These are phyloP conservation scores for Hydroisotoma schaefferi DNA, from an alignment of 2,888 invertebrate species.

Conservation along the genomic window DNA sequence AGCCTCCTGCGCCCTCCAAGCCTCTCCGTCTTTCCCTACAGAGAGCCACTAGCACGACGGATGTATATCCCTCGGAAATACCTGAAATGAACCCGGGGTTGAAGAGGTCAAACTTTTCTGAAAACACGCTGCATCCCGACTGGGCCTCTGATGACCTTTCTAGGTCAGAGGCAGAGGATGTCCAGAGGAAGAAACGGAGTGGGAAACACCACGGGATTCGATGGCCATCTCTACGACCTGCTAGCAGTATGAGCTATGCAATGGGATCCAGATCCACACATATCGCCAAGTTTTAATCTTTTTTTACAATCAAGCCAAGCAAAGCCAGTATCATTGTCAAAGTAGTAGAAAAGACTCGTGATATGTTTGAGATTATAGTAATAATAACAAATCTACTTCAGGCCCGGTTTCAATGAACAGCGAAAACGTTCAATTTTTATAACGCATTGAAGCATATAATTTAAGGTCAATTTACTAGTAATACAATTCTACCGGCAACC, in stretches of 20 bases:
- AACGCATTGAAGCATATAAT: too few species aligned
- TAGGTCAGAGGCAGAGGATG: slow-evolving; percentile 43
- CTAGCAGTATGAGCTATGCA: slow-evolving; percentile 46
- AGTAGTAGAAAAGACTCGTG: too few species aligned
- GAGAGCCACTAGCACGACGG: slow-evolving; percentile 65
- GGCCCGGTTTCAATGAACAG: too few species aligned
- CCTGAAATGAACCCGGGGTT: slow-evolving; percentile 47
- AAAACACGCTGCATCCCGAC: slow-evolving; percentile 46
- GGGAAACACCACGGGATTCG: slow-evolving; percentile 44
- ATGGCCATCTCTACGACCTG: slow-evolving; percentile 47
- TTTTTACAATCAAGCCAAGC: too few species aligned
- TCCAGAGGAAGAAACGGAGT: slow-evolving; percentile 36
- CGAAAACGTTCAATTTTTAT: too few species aligned
- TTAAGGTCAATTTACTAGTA: too few species aligned
- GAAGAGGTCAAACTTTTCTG: slow-evolving; percentile 45
- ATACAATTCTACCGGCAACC: too few species aligned
- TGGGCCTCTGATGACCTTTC: slow-evolving; percentile 45
- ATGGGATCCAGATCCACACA: slow-evolving; percentile 35
- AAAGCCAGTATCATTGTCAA: too few species aligned
- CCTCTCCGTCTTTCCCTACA: slow-evolving; percentile 77
- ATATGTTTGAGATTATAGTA: too few species aligned
- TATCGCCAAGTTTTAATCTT: slow-evolving; percentile 15
- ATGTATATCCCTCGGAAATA: slow-evolving; percentile 43
- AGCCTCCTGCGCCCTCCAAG: slow-evolving; percentile 72
- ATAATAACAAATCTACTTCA: too few species aligned